phyloP scores from a whole-genome alignment of 2,113 vertebrate genomes.

The Clarias magur region DNA sequence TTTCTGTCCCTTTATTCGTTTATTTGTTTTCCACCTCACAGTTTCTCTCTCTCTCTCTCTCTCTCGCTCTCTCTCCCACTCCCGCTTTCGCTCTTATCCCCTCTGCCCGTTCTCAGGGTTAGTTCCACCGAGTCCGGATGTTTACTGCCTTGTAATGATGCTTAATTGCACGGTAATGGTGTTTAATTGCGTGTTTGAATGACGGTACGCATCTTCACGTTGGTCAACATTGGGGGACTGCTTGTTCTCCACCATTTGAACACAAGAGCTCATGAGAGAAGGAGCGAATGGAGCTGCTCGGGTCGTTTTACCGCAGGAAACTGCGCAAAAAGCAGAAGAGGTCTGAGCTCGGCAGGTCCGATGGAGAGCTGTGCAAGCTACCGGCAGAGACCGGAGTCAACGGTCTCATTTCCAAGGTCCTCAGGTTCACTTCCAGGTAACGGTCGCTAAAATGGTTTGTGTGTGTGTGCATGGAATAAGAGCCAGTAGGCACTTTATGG shows the following conservation, averaged over 20 bases:
- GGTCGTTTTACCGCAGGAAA: constrained; percentile 70
- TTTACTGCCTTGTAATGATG: constrained; percentile 56
- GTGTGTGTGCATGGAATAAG: not conserved
- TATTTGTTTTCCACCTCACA: not conserved
- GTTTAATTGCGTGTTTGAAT: constrained; percentile 61
- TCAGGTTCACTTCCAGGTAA: constrained; percentile 69
- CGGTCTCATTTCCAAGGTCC: constrained; percentile 71
- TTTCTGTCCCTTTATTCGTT: constrained; percentile 23
- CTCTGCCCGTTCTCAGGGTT: constrained; percentile 14
- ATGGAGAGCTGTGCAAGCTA: constrained; percentile 65
- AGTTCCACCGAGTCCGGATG: constrained; percentile 60
- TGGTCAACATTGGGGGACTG: constrained; percentile 14
- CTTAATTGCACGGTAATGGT: constrained; percentile 59
- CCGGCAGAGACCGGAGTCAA: constrained; percentile 63
- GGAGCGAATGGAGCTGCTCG: constrained; percentile 63
- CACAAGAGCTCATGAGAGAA: not conserved
- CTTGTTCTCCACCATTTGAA: constrained; percentile 10
- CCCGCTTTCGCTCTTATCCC: constrained; percentile 3
- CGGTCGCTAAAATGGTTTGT: not conserved
- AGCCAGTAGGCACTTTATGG: not conserved
- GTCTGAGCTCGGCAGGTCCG: constrained; percentile 51
- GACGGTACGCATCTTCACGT: not conserved
- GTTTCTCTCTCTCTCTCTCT: not conserved
- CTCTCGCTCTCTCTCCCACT: not conserved
- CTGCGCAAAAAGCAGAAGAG: constrained; percentile 69